Evolutionary conservation across 1,140 invertebrate species (phyloP), one percentile per base, ranked within the genome.

Genomic region (Orchestia grillus): DNA sequence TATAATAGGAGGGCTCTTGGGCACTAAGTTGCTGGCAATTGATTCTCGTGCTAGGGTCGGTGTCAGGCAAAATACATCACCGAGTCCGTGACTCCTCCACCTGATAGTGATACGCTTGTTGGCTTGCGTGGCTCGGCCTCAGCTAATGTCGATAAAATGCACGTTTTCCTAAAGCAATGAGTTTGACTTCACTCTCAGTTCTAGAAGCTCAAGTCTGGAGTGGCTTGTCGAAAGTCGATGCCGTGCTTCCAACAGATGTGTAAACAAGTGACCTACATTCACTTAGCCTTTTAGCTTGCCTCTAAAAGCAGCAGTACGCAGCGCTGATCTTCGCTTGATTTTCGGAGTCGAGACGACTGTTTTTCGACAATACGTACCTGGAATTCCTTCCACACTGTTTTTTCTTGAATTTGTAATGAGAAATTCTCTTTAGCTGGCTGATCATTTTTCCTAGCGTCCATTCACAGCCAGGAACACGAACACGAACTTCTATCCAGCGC

Each of bases 41-140:
- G 92, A 94, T 94, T 94, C 92, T 94, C 43, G 92, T 94, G 92
- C 92, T 94, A n/a, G 92, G 92, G 92, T 44, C 40, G 44, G 92
- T 94, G 92, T 94, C 92, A 94, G 92, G 92, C 92, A 42, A 94
- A 47, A 94, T 94, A 94, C 92, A 94, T 94, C 92, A 94, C 92
- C 92, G 36, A 47, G 92, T 45, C 92, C 92, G 92, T 94, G 92
- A 94, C 92, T 94, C 44, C 40, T 15, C 43, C 92, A 28, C 88
- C 92, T 94, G 92, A 94, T 94, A 94, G 92, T 47, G 92, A 94
- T 94, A 94, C 92, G 43, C 92, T 94, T 45, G 92, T 94, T 45
- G 92, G 44, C 6, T 44, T 94, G 36, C 41, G 44, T n/a, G 3
- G 40, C 92, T 47, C 92, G 92, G 44, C 41, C 88, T 90, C 41